phyloP scores from a whole-genome alignment of 2,888 invertebrate genomes.

The Neocrepidodera transversa region DNA sequence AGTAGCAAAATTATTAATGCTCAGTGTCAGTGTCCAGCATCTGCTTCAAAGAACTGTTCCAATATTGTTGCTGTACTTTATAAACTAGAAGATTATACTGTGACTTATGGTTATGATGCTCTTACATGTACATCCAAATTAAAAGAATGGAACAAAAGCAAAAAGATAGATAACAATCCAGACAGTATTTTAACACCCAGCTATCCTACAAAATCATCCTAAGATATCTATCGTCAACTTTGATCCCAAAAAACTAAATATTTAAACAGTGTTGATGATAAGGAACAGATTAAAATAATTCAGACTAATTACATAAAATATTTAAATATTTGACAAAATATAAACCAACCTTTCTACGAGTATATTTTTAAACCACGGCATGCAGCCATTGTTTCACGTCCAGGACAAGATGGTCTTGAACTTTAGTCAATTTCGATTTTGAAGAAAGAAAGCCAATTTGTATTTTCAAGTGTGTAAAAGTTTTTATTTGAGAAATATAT shows the following conservation, averaged over 20 bases:
- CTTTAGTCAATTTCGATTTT: too few relatives aligned
- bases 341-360: too few relatives aligned
- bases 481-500: too few relatives aligned
- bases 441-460: too few relatives aligned
- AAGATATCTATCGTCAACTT: neutral
- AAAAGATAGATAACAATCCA: neutral
- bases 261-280: too few relatives aligned
- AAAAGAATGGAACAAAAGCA: neutral
- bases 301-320: too few relatives aligned
- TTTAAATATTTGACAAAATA: too few relatives aligned
- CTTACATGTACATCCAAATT: neutral
- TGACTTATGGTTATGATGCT: neutral
- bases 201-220: neutral
- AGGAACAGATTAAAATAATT: too few relatives aligned
- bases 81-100: neutral
- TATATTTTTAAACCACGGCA: too few relatives aligned
- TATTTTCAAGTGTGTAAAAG: too few relatives aligned
- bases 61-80: neutral
- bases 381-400: too few relatives aligned
- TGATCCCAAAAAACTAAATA: neutral
- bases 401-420: too few relatives aligned
- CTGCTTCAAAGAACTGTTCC: neutral
- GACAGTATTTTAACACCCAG: neutral
- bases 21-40: conserved; percentile 1
- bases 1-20: neutral